Evolutionary conservation across 2,113 vertebrate species (phyloP).

Genomic region (Meles meles): DNA sequence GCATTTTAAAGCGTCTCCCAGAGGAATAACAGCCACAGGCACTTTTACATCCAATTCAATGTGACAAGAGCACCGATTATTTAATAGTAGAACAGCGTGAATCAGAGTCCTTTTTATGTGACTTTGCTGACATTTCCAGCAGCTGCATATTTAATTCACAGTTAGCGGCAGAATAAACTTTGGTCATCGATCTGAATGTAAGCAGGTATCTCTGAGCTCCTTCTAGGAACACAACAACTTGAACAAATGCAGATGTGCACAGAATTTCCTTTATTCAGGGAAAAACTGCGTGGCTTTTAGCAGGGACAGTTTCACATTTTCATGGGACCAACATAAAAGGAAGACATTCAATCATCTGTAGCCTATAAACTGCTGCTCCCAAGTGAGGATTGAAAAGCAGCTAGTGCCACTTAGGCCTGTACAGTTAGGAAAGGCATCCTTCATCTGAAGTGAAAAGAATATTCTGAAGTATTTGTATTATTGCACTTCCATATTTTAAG

Average conservation of each 20-base stretch:
- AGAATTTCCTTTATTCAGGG: constrained; percentile 32
- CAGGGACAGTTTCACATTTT: not conserved
- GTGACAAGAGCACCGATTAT: not conserved
- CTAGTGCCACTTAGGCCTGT: not conserved
- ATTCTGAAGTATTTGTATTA: not conserved
- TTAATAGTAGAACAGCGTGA: constrained; percentile 35
- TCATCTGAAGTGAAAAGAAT: not conserved
- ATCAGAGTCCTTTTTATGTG: constrained; percentile 36
- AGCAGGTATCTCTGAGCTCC: not conserved
- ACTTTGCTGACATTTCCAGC: constrained; percentile 54
- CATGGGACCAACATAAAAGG: not conserved
- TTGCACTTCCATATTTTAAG: not conserved
- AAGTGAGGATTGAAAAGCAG: not conserved
- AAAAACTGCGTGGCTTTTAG: not conserved
- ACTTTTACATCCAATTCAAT: not conserved
- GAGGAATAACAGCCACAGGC: not conserved
- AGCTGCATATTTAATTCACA: constrained; percentile 55
- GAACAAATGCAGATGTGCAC: constrained; percentile 23
- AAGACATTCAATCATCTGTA: not conserved
- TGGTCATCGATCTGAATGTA: constrained; percentile 18
- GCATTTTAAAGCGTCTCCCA: not conserved
- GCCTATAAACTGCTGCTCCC: not conserved
- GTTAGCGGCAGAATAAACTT: constrained; percentile 28
- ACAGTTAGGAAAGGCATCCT: not conserved
- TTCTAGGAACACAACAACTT: not conserved